Evolutionary conservation across 2,113 vertebrate genomes (phyloP), one percentile per base, ranked within the genome.

Genomic region (Engraulis encrasicolus): DNA sequence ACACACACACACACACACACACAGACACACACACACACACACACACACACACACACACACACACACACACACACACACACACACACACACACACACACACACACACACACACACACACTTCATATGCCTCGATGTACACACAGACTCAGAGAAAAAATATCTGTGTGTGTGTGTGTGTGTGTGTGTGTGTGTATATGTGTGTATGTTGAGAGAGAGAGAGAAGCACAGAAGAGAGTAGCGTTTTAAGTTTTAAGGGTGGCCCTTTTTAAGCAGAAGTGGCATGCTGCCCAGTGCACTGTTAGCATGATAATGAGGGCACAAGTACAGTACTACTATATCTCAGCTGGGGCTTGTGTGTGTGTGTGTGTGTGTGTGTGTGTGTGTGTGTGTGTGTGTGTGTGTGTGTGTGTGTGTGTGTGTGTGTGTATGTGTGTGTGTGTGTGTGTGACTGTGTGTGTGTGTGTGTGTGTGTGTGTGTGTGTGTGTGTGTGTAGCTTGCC

Each of bases 291-390:
- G 6, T n/a, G 23, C 54, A n/a, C 7, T 31, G 20, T 58, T 82
- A 78, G 87, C 34, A 86, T 85, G 81, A 79, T 78, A 82, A 83
- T 36, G 50, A 54, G 45, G 45, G 31, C 82, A 23, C 50, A 34
- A 61, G 52, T 4, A n/a, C 19, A n/a, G 52, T 81, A 6, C 52
- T 36, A 37, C 11, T 54, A 87, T 91, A 89, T 80, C 85, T 92
- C 89, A 90, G 83, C n/a, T 27, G 82, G 83, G 61, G 85, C n/a
- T n/a, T n/a, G 89, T 92, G 86, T 88, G 82, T 9, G 9, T 9
- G 40, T 45, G 27, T 5, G 27, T 34, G 27, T 14, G 89, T 92
- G 86, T 88, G 82, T 9, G 9, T 9, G 40, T 45, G 27, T 5
- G 27, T 34, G 27, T 14, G 89, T 92, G 86, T 88, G 82, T 9